phyloP scores from a whole-genome alignment of 1,140 invertebrate genomes.

The Leptinotarsa undecemlineata region DNA sequence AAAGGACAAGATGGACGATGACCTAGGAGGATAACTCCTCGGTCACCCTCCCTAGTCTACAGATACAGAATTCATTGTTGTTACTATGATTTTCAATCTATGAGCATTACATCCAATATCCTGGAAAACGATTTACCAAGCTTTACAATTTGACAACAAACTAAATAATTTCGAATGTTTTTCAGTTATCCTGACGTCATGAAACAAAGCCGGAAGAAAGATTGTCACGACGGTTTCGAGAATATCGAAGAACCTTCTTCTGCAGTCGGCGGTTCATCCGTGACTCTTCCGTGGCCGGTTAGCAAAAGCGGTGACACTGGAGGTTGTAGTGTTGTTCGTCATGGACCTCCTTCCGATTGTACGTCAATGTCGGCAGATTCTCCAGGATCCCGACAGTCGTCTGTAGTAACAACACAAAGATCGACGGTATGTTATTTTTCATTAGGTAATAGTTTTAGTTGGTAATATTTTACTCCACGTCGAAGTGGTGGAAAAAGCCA shows the following conservation, averaged over 20 bases:
- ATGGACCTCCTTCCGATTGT: slow-evolving; percentile 57
- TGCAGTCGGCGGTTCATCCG: slow-evolving; percentile 19
- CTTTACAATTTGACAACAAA: too few relatives aligned
- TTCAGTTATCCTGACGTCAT: slow-evolving; percentile 72
- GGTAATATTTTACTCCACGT: too few relatives aligned
- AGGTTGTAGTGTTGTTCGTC: slow-evolving; percentile 53
- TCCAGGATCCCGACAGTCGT: slow-evolving; percentile 64
- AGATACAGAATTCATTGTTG: too few relatives aligned
- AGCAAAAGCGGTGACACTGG: slow-evolving; percentile 44
- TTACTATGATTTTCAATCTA: too few relatives aligned
- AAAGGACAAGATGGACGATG: too few relatives aligned
- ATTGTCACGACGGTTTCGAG: slow-evolving; percentile 4
- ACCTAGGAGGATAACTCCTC: too few relatives aligned
- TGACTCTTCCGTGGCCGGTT: slow-evolving; percentile 35
- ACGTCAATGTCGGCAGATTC: slow-evolving; percentile 71
- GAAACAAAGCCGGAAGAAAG: slow-evolving; percentile 60
- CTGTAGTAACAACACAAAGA: slow-evolving; percentile 29
- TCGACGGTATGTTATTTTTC: too few relatives aligned
- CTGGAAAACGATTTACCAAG: too few relatives aligned
- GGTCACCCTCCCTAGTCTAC: too few relatives aligned
- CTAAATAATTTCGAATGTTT: background rate
- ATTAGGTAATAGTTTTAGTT: too few relatives aligned
- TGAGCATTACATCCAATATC: too few relatives aligned
- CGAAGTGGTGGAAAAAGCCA: too few relatives aligned
- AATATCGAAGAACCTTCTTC: slow-evolving; percentile 14